These are phyloP conservation scores for Dipus sagitta DNA, from an alignment of 2,797 vertebrate genomes.

Conservation along the genomic window DNA sequence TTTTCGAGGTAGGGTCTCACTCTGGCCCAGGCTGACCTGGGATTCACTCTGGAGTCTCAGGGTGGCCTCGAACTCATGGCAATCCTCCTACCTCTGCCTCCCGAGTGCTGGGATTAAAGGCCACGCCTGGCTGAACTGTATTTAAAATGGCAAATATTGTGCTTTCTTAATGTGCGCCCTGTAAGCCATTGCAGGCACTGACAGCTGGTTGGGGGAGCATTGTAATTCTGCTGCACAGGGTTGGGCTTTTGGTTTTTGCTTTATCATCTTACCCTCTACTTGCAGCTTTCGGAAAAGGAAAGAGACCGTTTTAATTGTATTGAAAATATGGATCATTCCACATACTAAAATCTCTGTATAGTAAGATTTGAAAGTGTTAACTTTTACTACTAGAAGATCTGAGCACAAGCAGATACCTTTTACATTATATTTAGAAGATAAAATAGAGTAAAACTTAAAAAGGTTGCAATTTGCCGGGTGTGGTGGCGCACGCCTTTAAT, in stretches of 20 bases:
- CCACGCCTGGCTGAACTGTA: background rate
- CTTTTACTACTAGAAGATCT: conserved; percentile 10
- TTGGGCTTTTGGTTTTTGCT: background rate
- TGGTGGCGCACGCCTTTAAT: too few species aligned
- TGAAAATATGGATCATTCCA: background rate
- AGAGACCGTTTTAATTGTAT: conserved; percentile 25
- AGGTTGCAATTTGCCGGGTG: background rate
- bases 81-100: too few species aligned
- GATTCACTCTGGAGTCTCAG: too few species aligned
- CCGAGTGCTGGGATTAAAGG: too few species aligned
- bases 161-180: background rate
- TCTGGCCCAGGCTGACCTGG: too few species aligned
- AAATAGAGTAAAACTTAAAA: background rate
- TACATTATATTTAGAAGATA: background rate
- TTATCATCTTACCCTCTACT: background rate
- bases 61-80: too few species aligned
- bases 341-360: conserved; percentile 5
- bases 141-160: background rate
- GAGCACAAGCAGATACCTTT: background rate
- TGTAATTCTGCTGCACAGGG: background rate
- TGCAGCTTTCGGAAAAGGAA: background rate
- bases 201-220: background rate
- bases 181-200: background rate
- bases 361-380: background rate
- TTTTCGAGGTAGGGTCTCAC: too few species aligned